phyloP scores from a whole-genome alignment of 2,888 invertebrate species.

The Ophion obscuratus region DNA sequence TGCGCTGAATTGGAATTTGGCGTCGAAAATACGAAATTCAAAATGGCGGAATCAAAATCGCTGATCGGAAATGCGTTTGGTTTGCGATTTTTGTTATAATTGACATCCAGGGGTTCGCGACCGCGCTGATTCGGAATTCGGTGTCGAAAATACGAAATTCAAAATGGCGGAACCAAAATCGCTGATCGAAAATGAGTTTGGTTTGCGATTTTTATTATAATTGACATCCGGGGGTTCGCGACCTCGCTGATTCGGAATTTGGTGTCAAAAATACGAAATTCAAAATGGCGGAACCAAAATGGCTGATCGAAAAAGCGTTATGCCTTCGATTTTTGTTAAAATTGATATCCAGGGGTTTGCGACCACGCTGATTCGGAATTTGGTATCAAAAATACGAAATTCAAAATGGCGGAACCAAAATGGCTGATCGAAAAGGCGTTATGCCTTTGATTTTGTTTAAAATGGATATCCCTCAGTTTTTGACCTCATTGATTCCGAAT shows the following conservation, averaged over 20 bases:
- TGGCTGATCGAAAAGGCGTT: background rate
- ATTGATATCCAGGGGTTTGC: background rate
- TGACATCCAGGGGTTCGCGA: background rate
- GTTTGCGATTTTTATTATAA: conserved; percentile 8
- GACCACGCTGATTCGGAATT: background rate
- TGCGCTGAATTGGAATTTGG: background rate
- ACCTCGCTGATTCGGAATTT: background rate
- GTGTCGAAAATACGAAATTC: background rate
- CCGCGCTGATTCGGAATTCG: background rate
- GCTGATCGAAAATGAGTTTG: background rate
- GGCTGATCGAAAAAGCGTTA: too few species aligned
- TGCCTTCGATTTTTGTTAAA: background rate
- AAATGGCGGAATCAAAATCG: background rate
- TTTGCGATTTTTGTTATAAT: conserved; percentile 3
- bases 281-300: background rate
- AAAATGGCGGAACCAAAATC: background rate
- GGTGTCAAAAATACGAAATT: background rate
- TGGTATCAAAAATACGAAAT: background rate
- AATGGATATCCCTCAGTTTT: too few species aligned
- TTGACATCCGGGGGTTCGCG: background rate
- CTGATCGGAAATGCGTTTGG: background rate
- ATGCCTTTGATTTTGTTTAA: too few species aligned
- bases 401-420: conserved; percentile 2
- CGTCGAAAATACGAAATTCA: background rate
- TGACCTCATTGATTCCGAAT: too few species aligned